A percentile compares a stretch with the other conserved stretches of the same genome.
These are phyloP conservation scores for Lipotes vexillifer DNA, from an alignment of 2,113 vertebrate genomes.

Conservation along the genomic window DNA sequence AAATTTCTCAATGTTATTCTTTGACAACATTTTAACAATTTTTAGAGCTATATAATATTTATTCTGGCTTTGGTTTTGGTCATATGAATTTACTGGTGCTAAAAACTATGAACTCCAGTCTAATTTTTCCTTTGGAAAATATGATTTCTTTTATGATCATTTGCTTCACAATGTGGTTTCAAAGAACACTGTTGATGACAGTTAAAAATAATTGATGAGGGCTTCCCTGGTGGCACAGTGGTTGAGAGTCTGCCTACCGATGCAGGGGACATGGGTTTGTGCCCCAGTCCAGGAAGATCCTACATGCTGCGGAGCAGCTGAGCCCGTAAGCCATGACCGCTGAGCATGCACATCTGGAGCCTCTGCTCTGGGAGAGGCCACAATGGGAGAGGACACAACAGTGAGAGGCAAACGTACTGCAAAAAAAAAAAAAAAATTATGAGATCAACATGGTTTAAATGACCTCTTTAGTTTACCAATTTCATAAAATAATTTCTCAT, in stretches of 20 bases:
- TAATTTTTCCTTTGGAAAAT: not conserved
- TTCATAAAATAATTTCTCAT: not conserved
- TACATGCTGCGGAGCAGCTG: too few relatives aligned
- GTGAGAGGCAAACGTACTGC: too few relatives aligned
- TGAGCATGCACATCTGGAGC: rapidly evolving
- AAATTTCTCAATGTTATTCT: not conserved
- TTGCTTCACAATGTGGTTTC: not conserved
- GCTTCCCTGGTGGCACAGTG: too few relatives aligned
- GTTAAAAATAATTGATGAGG: not conserved
- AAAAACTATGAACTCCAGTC: not conserved
- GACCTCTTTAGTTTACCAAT: not conserved
- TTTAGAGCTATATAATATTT: not conserved
- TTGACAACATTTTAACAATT: not conserved
- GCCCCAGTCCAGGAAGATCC: too few relatives aligned
- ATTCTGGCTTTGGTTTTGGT: not conserved
- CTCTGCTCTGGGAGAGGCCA: too few relatives aligned
- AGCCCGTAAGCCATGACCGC: too few relatives aligned
- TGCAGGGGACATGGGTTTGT: too few relatives aligned
- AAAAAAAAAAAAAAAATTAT: too few relatives aligned
- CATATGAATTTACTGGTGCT: not conserved
- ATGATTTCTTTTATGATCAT: not conserved
- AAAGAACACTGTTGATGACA: not conserved
- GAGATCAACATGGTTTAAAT: not conserved
- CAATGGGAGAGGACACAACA: too few relatives aligned
- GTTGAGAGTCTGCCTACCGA: too few relatives aligned